Evolutionary conservation across 37 sponge, comb jelly and placozoan species (phyloP), one percentile per base, ranked within the genome.

Genomic region (Halisarca cf. caerulea): DNA sequence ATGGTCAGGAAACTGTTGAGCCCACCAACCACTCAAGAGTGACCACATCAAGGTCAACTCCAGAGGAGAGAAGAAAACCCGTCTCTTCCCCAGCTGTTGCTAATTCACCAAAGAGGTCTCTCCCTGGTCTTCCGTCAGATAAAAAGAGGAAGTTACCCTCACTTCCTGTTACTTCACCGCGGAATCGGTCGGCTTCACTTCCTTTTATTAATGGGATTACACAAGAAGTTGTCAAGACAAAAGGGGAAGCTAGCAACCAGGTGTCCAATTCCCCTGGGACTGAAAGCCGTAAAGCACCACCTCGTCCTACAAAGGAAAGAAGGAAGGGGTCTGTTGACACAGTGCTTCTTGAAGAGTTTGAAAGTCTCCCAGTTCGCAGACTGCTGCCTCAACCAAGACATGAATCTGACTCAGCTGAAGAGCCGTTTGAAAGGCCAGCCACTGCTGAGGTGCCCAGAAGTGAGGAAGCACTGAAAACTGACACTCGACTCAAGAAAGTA

Each of bases 351-450:
- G 24, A 38, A 36, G 77, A 41, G 23, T 8, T 9, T 0, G 77
- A 74, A 2, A 40, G 41, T 2, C 43, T 74, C 7, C 77, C 77
- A 40, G 21, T 74, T 3, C 32, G 77, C 1, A 74, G 45, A 21
- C 45, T 74, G 15, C 45, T 74, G 15, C 77, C 77, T 40, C 77
- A 43, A 25, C 77, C 77, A 39, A 74, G 36, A n/a, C 36, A 24
- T 2, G 35, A 18, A 3, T 68, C 69, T 68, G 15, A 27, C 35
- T 68, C 69, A 68, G 20, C 3, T 3, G 24, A 14, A 9, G 77
- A 74, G 44, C 77, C 77, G 6, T 74, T 74, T 74, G 45, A 74
- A 6, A 33, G 77, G 1, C 77, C 77, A 74, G 77, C 77, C 44
- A 74, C 77, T 2, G 77, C 77, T 23, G 77, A 74, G 24, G 3